Evolutionary conservation across 2,797 vertebrate species (phyloP), one percentile per base, ranked within the genome.

Genomic region (Fringilla coelebs): DNA sequence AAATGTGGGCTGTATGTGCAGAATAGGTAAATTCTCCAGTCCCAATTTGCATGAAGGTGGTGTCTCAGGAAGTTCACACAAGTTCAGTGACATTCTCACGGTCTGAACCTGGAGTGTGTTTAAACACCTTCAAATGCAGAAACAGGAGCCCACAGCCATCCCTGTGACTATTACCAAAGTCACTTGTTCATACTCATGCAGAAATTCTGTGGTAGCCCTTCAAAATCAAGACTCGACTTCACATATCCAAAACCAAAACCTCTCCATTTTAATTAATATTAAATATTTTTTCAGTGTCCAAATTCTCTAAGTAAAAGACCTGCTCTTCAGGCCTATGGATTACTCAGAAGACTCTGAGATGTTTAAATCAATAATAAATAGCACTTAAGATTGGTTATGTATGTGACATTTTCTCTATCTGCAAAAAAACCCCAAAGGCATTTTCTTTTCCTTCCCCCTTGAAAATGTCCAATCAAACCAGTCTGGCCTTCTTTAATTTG

Each of bases 1-100:
- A 55, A 67, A 13, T 0, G 0, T 36, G 36, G 58, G 3, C 9
- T 32, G 3, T 63, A 26, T 26, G 17, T 4, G 32, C 17, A 6
- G 6, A 45, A 58, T 21, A 32, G 22, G 7, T 80, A 70, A 91
- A 73, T 76, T 83, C 7, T 24, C 10, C 10, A 45, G 4, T 54
- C 48, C 9, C 7, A 10, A 14, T 71, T 70, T 91, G 36, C 36
- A 32, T 31, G 21, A 61, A 48, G 10, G 26, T 45, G 6, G 10
- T 36, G 20, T 77, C 41, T 72, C 3, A 4, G 21, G 24, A 87
- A 74, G n/a, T 67, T 83, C 25, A 51, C 6, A 8, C 4, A 83
- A 48, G 29, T 41, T 77, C 45, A 61, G 26, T 60, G 45, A 3
- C 19, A 48, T 40, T 18, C 4, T 34, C 34, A 60, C 34, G 10